Evolutionary conservation across 2,797 vertebrate species (phyloP), one percentile per base, ranked within the genome.

Genomic region (Coregonus sp.): DNA sequence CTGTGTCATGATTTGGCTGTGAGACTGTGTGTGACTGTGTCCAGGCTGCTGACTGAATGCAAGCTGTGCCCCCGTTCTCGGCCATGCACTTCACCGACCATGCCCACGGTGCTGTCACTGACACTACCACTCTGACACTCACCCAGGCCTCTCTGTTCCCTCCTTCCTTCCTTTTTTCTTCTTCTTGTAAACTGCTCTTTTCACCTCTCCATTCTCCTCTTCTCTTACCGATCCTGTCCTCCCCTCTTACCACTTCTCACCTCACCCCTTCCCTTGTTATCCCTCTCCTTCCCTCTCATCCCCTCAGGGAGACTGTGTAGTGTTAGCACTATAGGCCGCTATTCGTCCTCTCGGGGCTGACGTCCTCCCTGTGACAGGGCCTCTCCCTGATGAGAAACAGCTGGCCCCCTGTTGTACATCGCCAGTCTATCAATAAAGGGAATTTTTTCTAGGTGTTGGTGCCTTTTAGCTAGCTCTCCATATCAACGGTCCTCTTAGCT

Each of bases 1-100:
- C 79, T 76, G 74, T 74, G 84, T 87, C 75, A 76, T 81, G 0
- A 68, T 35, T 16, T 47, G 12, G n/a, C 18, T 14, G 40, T 4
- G n/a, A 3, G 7, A 20, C 69, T n/a, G 12, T 70, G 67, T n/a
- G 15, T n/a, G 18, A 37, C 86, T 52, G 50, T 18, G 52, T 18
- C 4, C 16, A 54, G 52, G 52, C 52, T 54, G 52, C 5, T 54
- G 5, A 18, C 56, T 66, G 75, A 90, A 81, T 81, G 70, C 80
- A 80, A 59, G 31, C 79, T 25, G 84, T 79, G 77, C 86, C 82
- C 82, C 85, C 84, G 90, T 88, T 78, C 79, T 79, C 31, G 18
- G 7, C 50, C 11, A 18, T 1, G 73, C n/a, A 2, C 4, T 73
- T 71, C 40, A 15, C 75, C 52, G 35, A 76, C 70, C 59, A 52